Evolutionary conservation across 2,113 vertebrate species (phyloP), one percentile per base, ranked within the genome.

Genomic region (Ascaphus truei): DNA sequence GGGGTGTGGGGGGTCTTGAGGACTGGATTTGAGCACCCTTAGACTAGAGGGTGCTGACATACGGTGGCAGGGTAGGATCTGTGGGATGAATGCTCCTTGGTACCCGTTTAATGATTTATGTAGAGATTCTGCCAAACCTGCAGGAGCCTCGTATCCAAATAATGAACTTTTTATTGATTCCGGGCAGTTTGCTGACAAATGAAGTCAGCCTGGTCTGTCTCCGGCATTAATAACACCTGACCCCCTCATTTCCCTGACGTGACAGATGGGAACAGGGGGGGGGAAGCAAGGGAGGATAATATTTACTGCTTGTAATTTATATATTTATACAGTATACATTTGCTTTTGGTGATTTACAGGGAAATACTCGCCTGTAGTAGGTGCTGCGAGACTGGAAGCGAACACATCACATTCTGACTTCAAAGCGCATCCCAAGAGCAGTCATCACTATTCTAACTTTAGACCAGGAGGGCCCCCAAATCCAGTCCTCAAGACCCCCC

Each of bases 111-210:
- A 56, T 55, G 63, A 66, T 56, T 66, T 66, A 66, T 56, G 34
- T 37, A 55, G 26, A n/a, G 39, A 55, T 55, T 31, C 50, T 30
- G 63, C 50, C 50, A 55, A 81, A 73, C 75, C 75, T 64, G 5
- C 74, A 77, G 71, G 59, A 76, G 74, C 60, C 72, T 27, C 1
- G 0, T 68, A 41, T 27, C 71, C 72, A 4, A 62, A 33, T 80
- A 83, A 81, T 83, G 72, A 77, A 80, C 74, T 80, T 84, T 78
- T 75, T 81, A 81, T 80, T 74, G 81, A 84, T 66, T 80, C 0
- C 36, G 0, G 71, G 64, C 74, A 68, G 39, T 22, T 78, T 78
- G 75, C 81, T 18, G 72, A 75, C 69, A 80, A 74, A 76, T 0
- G 5, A 65, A 37, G 59, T 79, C 75, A 30, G 50, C 37, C 45